A percentile compares a stretch with the other conserved stretches of the same genome.
Evolutionary conservation across 2,797 vertebrate genomes (phyloP).

Genomic region (Anguilla marmorata): DNA sequence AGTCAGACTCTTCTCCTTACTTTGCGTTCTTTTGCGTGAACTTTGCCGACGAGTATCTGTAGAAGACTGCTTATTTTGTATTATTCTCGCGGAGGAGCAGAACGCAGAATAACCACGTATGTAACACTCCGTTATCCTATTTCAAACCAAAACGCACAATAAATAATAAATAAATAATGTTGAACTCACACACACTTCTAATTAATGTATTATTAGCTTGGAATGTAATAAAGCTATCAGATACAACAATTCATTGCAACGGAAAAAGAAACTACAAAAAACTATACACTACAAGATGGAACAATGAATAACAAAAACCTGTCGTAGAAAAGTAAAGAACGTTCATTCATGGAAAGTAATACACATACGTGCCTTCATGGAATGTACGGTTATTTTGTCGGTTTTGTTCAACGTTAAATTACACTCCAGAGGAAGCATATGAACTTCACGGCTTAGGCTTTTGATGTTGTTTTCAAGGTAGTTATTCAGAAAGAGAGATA

Average conservation of each 20-base stretch:
- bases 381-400: neutral
- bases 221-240: neutral
- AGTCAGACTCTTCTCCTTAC: conserved; percentile 59
- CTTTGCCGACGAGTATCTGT: conserved; percentile 34
- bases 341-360: neutral
- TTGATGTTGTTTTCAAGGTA: conserved; percentile 19
- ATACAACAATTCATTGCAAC: neutral
- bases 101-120: neutral
- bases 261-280: neutral
- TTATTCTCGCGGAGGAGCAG: neutral
- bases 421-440: neutral
- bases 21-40: conserved; percentile 59
- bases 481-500: neutral
- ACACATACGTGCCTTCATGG: neutral
- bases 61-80: neutral
- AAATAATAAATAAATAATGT: neutral
- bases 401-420: neutral
- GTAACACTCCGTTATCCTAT: conserved; percentile 4
- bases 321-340: neutral
- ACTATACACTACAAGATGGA: neutral
- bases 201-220: neutral
- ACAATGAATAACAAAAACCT: neutral
- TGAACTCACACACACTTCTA: conserved; percentile 8
- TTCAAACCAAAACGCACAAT: neutral
- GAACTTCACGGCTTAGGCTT: conserved; percentile 1